Evolutionary conservation across 2,113 vertebrate species (phyloP).

Genomic region (Drymodes brunneopygia): DNA sequence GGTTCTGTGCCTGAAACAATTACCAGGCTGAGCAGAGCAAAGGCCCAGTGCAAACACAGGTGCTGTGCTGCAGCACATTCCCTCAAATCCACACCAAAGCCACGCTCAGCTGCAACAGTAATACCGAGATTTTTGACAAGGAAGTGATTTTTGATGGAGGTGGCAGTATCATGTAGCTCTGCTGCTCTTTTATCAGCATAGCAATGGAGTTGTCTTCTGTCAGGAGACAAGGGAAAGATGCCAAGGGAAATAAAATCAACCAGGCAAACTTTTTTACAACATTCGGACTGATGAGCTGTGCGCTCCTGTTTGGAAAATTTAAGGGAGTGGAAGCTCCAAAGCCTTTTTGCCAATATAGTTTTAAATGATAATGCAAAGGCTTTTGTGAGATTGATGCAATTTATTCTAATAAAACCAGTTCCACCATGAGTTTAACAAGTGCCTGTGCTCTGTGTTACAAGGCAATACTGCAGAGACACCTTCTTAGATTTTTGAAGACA

Average conservation of each 20-base stretch:
- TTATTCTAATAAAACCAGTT: conserved; percentile 19
- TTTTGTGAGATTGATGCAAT: conserved; percentile 12
- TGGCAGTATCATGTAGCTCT: neutral
- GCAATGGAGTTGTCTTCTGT: conserved; percentile 6
- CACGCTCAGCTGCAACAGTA: neutral
- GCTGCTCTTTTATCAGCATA: conserved; percentile 9
- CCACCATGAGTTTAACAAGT: neutral
- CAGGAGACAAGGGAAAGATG: neutral
- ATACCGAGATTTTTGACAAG: conserved; percentile 13
- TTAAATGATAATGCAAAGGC: conserved; percentile 9
- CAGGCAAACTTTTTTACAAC: neutral
- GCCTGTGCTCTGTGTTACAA: neutral
- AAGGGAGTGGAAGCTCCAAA: neutral
- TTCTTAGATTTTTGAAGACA: neutral
- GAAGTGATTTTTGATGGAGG: conserved; percentile 8
- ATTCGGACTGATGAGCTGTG: neutral
- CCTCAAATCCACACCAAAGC: neutral
- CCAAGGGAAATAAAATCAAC: conserved; percentile 49
- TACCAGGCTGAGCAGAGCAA: neutral
- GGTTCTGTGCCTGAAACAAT: conserved; percentile 2
- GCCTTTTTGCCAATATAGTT: neutral
- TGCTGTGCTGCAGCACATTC: neutral
- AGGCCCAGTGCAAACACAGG: neutral
- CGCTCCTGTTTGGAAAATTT: conserved; percentile 22
- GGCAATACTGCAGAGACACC: neutral